Conservation (phyloP, 2,113 vertebrate species). For the Hassar affinis region DNA sequence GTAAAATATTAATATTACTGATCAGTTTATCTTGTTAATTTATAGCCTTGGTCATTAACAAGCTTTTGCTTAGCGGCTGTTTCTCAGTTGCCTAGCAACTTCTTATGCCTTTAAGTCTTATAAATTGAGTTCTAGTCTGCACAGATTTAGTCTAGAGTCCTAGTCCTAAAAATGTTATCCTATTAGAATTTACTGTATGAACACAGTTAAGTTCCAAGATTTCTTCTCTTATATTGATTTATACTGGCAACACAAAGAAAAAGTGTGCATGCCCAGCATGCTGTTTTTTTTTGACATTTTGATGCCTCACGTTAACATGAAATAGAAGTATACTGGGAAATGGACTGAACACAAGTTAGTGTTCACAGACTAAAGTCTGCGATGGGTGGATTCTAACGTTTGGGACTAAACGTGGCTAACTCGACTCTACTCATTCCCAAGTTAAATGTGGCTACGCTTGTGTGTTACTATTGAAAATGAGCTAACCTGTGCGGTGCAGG, state of each 20-base stretch:
- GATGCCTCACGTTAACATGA: not conserved
- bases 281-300: not conserved
- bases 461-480: not conserved
- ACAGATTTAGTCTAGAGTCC: not conserved
- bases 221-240: not conserved
- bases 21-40: not conserved
- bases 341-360: not conserved
- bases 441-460: not conserved
- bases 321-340: not conserved
- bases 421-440: not conserved
- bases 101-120: not conserved
- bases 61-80: not conserved
- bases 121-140: not conserved
- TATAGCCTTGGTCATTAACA: not conserved
- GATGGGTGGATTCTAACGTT: not conserved
- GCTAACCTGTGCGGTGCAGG: not conserved
- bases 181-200: not conserved
- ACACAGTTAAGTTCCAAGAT: not conserved
- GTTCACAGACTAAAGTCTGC: not conserved
- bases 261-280: slow-evolving; percentile 1
- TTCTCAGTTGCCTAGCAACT: not conserved
- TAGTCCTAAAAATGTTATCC: not conserved
- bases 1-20: not conserved
- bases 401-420: not conserved
- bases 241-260: not conserved